These are phyloP conservation scores for Galeruca laticollis DNA, from an alignment of 2,888 invertebrate genomes.

Conservation along the genomic window DNA sequence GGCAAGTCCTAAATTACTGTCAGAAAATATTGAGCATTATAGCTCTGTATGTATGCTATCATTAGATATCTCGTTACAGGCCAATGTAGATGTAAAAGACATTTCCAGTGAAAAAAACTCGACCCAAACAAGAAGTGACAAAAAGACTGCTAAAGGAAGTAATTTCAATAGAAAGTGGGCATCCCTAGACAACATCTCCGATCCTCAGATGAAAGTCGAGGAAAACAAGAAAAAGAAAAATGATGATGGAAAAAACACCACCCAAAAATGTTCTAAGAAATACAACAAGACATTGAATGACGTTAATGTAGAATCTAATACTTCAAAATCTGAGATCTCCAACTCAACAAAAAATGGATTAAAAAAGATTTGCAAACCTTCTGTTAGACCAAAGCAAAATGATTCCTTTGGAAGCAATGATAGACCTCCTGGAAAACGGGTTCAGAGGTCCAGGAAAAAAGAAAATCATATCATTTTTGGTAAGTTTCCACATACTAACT, in stretches of 20 bases:
- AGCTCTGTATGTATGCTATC: background rate
- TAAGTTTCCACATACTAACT: constrained; percentile 45
- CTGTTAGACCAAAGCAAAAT: constrained; percentile 54
- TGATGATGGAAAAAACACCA: constrained; percentile 68
- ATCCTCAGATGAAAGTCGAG: constrained; percentile 65
- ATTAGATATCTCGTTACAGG: constrained; percentile 1
- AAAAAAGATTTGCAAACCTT: constrained; percentile 60
- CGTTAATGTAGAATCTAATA: constrained; percentile 57
- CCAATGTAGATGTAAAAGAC: constrained; percentile 50
- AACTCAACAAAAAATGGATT: constrained; percentile 58
- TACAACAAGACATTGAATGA: constrained; percentile 63
- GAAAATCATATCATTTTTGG: constrained; percentile 65
- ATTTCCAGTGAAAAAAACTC: constrained; percentile 56
- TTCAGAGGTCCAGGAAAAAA: constrained; percentile 68
- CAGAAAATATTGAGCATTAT: too few relatives aligned
- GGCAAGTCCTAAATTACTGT: too few relatives aligned
- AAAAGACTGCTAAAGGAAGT: constrained; percentile 64
- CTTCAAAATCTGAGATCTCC: constrained; percentile 57
- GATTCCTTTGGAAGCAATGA: constrained; percentile 58
- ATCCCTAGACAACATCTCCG: constrained; percentile 70
- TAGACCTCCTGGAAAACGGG: constrained; percentile 67
- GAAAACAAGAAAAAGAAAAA: constrained; percentile 61
- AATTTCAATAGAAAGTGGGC: constrained; percentile 72
- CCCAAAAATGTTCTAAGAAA: constrained; percentile 64
- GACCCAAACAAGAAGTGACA: constrained; percentile 61